Base-by-base conservation (phyloP, 2,888 invertebrate genomes). In the Drosophila villosipedis region DNA sequence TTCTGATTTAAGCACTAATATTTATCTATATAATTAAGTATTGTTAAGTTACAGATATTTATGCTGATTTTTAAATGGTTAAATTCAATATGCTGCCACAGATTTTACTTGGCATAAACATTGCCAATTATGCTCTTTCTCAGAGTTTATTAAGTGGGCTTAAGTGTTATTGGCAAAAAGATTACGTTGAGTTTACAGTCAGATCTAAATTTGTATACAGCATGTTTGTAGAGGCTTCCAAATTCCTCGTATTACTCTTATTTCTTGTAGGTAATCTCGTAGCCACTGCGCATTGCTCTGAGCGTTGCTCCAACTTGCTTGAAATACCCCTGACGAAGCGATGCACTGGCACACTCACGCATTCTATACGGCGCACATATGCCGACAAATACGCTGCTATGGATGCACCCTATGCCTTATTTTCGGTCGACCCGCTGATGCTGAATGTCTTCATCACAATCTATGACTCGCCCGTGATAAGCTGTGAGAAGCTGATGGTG, bases 391-490 rank as follows among this genome's bases (percentile, higher is more conserved):
- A 30, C 41, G 58, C 30, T 1, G 2, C 10, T 0, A 22, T 3
- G 1, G 28, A 33, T 3, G 31, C 35, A 7, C 58, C 61, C 2
- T 78, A 67, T 52, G 31, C 67, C 2, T 22, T 78, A 5, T 78
- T 55, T 28, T 14, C 57, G 0, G 37, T 61, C 0, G 43, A 68
- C 10, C 10, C 14, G 10, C 14, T 62, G 7, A 61, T 64, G 74
- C 4, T 57, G 7, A 37, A 30, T 25, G 69, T 59, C 0, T 67
- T 78, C 25, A 35, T 74, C 5, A 78, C 70, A 28, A 74, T 78
- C 53, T 50, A 41, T 31, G 1, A 16, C 0, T 74, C 77, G 22
- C 74, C 77, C 1, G 28, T 78, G 16, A 28, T 62, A 31, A 1
- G 3, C 6, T 78, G 78, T 4, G 3, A 3, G 1, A 39, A 52